Conservation (phyloP, 2,888 invertebrate genomes). For the Diabrotica balteata region DNA sequence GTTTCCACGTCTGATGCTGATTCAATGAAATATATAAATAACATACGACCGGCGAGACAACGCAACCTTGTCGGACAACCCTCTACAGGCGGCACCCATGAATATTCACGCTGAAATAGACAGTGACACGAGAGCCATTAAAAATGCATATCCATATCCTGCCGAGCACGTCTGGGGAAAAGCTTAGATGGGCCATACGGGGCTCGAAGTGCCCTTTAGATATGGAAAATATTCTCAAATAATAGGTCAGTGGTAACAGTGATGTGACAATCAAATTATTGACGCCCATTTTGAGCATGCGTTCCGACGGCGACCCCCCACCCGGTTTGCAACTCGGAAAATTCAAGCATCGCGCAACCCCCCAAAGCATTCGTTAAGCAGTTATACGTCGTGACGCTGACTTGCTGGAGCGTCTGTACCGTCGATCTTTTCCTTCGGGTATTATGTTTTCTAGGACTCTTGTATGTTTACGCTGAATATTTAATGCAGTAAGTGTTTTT, state of each 20-base stretch:
- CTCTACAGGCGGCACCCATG: too few relatives aligned
- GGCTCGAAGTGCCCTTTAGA: too few relatives aligned
- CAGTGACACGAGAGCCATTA: too few relatives aligned
- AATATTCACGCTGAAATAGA: too few relatives aligned
- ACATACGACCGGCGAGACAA: too few relatives aligned
- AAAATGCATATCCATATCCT: too few relatives aligned
- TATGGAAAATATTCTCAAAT: slow-evolving; percentile 18
- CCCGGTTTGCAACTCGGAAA: slow-evolving; percentile 6
- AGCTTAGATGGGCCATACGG: too few relatives aligned
- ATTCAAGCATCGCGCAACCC: slow-evolving; percentile 14
- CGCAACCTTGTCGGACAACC: too few relatives aligned
- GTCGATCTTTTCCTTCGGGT: slow-evolving; percentile 17
- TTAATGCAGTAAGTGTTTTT: slow-evolving; percentile 14
- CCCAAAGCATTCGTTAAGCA: slow-evolving; percentile 14
- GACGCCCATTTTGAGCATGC: slow-evolving; percentile 41
- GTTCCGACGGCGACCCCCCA: slow-evolving; percentile 6
- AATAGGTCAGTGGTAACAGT: slow-evolving; percentile 42
- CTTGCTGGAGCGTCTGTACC: slow-evolving; percentile 11
- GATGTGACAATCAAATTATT: slow-evolving; percentile 45
- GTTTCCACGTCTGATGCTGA: too few relatives aligned
- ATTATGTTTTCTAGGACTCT: slow-evolving; percentile 22
- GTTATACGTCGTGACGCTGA: slow-evolving; percentile 26
- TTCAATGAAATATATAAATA: too few relatives aligned
- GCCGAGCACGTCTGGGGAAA: too few relatives aligned
- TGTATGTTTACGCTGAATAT: slow-evolving; percentile 17